phyloP scores from a whole-genome alignment of 2,888 invertebrate genomes.

The Chaetoderma sp. region DNA sequence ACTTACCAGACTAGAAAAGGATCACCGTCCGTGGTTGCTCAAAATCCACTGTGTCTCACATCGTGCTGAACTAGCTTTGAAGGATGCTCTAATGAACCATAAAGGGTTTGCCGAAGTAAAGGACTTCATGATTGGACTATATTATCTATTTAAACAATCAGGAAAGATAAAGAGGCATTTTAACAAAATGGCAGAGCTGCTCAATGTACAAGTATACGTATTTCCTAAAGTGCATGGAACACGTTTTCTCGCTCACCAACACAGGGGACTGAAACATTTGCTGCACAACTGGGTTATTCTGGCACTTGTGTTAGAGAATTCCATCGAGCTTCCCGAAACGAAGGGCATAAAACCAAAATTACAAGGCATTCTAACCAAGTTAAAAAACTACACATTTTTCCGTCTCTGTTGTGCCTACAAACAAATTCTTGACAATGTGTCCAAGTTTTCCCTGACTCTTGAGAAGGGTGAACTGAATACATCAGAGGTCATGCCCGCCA shows the following conservation, averaged over 20 bases:
- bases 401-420: not conserved
- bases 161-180: not conserved
- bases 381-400: not conserved
- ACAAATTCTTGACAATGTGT: not conserved
- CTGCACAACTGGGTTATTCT: not conserved
- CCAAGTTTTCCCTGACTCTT: not conserved
- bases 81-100: not conserved
- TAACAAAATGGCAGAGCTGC: not conserved
- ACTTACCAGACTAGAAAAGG: constrained; percentile 1
- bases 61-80: not conserved
- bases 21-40: no score
- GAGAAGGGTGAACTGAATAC: not conserved
- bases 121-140: not conserved
- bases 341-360: not conserved
- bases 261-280: not conserved
- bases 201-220: not conserved
- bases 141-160: not conserved
- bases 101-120: not conserved
- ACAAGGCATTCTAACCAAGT: not conserved
- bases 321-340: no score
- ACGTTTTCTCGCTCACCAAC: not conserved
- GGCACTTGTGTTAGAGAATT: not conserved
- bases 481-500: not conserved
- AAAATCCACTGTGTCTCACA: not conserved
- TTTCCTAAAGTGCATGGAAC: not conserved